Base-by-base conservation (phyloP, 2,888 invertebrate species). In the Vanessa cardui region DNA sequence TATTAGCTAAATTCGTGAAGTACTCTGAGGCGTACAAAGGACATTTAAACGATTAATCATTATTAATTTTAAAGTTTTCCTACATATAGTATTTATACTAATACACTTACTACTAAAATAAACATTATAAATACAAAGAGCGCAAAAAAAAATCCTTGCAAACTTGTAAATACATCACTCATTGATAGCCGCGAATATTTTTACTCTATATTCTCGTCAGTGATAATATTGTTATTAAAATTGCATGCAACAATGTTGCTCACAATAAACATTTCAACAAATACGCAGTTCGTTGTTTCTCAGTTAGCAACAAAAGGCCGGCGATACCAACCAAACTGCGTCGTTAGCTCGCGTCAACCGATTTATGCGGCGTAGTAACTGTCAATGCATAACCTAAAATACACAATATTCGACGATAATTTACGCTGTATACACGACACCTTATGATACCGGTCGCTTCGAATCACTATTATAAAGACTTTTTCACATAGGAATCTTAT, bases 241-340 rank as follows among this genome's bases (percentile, higher is more conserved):
- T 59, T 61, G 50, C 76, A 59, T 66, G 69, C 73, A 81, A 83
- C 78, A 77, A 70, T 78, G 77, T 81, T 74, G 74, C 71, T 72
- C 47, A 56, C 73, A 72, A 76, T 75, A 74, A 74, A 75, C 75
- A 79, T 62, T 71, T 54, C 58, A 74, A 65, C 59, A 83, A 84
- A 81, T 88, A 89, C 90, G 91, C 90, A 90, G 86, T 88, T 80
- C 73, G 74, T 75, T 76, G 82, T 78, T 79, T 76, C 83, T 79
- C 85, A 80, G 85, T 85, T 91, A 89, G 91, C 88, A 91, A 92
- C 91, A 86, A 85, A 87, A 84, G 78, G 77, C 88, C 88, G 86
- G 80, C 83, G 75, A 75, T 83, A 84, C 78, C 73, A 77, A 83
- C 74, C 76, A 70, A 85, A 90, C 86, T 91, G 88, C 91, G 90